Conservation (phyloP, 2,797 vertebrate species). For the Acanthornis magna region DNA sequence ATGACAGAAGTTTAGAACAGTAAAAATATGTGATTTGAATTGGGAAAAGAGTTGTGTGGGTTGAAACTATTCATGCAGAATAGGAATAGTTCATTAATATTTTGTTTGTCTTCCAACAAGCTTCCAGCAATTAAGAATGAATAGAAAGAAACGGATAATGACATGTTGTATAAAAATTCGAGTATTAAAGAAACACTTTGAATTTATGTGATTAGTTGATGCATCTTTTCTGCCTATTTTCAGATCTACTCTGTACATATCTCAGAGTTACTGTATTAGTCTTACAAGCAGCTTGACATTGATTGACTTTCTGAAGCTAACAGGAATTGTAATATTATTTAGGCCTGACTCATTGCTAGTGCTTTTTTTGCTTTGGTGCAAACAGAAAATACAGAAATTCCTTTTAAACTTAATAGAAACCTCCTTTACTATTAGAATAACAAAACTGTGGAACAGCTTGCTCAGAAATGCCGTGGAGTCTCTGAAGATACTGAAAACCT, state of each 20-base stretch:
- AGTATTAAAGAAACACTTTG: constrained; percentile 11
- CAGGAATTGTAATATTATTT: background rate
- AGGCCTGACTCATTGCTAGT: background rate
- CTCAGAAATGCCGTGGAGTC: background rate
- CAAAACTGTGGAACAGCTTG: background rate
- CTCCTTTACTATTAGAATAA: background rate
- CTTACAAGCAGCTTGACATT: background rate
- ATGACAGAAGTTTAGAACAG: background rate
- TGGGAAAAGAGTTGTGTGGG: constrained; percentile 2
- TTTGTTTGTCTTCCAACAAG: constrained; percentile 46
- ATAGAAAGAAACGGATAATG: constrained; percentile 54
- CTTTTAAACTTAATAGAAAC: background rate
- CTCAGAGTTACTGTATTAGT: background rate
- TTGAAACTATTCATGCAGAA: constrained; percentile 2
- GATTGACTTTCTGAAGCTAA: constrained; percentile 8
- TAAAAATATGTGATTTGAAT: constrained; percentile 17
- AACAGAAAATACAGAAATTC: background rate
- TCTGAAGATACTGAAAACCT: background rate
- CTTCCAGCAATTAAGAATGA: constrained; percentile 48
- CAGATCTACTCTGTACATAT: background rate
- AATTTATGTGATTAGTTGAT: constrained; percentile 14
- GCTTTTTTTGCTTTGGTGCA: background rate
- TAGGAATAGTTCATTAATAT: constrained; percentile 44
- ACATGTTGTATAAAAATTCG: constrained; percentile 40
- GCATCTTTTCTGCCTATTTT: background rate